Percentiles rank a stretch among this genome's conserved stretches.
phyloP scores from a whole-genome alignment of 2,113 vertebrate species.

The Fregata magnificens region DNA sequence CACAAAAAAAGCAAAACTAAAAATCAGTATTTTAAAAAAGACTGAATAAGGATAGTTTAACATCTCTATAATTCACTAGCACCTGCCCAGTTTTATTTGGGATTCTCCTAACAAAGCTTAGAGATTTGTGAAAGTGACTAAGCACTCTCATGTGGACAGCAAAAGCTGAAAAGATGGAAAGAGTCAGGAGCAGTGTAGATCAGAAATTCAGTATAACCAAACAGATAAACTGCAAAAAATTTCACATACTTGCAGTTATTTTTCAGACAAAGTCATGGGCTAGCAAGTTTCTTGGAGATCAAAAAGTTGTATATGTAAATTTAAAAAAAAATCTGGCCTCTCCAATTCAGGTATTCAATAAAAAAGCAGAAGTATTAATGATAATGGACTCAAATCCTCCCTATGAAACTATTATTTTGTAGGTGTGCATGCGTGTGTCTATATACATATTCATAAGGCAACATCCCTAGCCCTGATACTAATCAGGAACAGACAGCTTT shows the following conservation, averaged over 20 bases:
- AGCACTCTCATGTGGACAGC: background rate
- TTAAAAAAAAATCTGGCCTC: background rate
- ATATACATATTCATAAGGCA: background rate
- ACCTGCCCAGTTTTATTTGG: background rate
- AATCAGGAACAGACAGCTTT: background rate
- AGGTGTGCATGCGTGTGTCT: too few species aligned
- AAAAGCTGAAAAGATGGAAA: background rate
- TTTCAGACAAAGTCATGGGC: background rate
- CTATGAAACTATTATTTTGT: background rate
- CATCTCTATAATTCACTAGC: background rate
- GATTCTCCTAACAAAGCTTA: background rate
- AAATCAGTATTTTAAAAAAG: background rate
- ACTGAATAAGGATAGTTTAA: background rate
- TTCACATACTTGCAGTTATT: background rate
- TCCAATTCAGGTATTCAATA: background rate
- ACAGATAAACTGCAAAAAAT: background rate
- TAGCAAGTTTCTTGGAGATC: background rate
- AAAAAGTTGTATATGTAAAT: background rate
- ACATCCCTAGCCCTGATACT: background rate
- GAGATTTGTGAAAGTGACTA: background rate
- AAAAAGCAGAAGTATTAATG: background rate
- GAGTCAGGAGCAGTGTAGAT: background rate
- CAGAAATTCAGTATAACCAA: background rate
- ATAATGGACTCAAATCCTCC: background rate
- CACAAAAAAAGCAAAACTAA: background rate